Percentiles rank a stretch among this genome's conserved stretches.
These are phyloP conservation scores for Rallus crepitans DNA, from an alignment of 2,797 vertebrate species.

Conservation along the genomic window DNA sequence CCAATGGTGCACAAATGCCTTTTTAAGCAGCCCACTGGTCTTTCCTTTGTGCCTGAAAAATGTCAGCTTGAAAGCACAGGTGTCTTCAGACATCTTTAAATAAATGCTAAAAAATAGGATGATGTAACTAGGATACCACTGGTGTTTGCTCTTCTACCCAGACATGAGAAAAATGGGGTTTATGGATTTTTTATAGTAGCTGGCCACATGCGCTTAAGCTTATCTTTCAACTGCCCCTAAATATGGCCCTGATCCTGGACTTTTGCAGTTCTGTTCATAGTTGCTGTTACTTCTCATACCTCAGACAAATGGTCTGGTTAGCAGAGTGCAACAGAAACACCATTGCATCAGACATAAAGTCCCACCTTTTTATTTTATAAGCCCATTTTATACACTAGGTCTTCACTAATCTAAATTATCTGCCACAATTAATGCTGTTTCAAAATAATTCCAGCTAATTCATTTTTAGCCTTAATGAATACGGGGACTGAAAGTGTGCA, in stretches of 20 bases:
- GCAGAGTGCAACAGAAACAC: not conserved
- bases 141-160: not conserved
- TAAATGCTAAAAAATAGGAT: not conserved
- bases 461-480: slow-evolving; percentile 6
- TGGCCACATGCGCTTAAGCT: not conserved
- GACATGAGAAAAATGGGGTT: not conserved
- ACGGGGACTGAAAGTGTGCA: not conserved
- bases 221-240: not conserved
- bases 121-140: not conserved
- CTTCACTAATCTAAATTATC: not conserved
- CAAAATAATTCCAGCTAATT: not conserved
- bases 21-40: not conserved
- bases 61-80: not conserved
- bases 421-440: not conserved
- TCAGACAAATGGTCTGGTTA: not conserved
- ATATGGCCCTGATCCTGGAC: not conserved
- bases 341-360: not conserved
- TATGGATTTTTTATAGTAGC: not conserved
- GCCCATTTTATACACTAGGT: not conserved
- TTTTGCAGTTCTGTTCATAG: not conserved
- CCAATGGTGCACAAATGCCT: not conserved
- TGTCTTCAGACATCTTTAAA: not conserved
- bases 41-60: not conserved
- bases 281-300: not conserved
- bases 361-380: not conserved